These are phyloP conservation scores for Neopipo cinnamomea DNA, from an alignment of 2,113 vertebrate species.

Conservation along the genomic window DNA sequence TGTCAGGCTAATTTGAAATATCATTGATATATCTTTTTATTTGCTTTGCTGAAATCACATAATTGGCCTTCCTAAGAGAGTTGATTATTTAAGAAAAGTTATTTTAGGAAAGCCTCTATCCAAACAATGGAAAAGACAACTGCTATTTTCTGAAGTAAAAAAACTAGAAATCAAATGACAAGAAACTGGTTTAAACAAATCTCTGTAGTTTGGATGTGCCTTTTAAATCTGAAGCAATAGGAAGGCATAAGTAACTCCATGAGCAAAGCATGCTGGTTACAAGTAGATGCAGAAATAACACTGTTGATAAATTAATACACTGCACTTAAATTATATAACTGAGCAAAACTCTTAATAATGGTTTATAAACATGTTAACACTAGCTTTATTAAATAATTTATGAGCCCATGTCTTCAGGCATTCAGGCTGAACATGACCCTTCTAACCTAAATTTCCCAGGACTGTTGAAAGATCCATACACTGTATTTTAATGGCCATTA, in stretches of 20 bases:
- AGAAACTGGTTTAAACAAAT: conserved; percentile 42
- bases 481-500: conserved; percentile 31
- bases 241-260: conserved; percentile 41
- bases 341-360: conserved; percentile 61
- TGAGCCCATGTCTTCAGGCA: conserved; percentile 11
- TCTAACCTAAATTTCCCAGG: conserved; percentile 32
- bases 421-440: conserved; percentile 34
- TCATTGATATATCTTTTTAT: conserved; percentile 43
- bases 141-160: conserved; percentile 37
- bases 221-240: background rate
- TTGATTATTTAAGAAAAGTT: conserved; percentile 58
- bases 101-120: conserved; percentile 60
- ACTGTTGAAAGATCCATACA: conserved; percentile 8
- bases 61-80: conserved; percentile 26
- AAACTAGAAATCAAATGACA: conserved; percentile 40
- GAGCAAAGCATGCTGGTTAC: conserved; percentile 42
- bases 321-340: conserved; percentile 49
- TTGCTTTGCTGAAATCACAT: conserved; percentile 66
- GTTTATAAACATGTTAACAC: conserved; percentile 47
- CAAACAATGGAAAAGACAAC: conserved; percentile 44
- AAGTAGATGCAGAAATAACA: conserved; percentile 42
- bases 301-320: conserved; percentile 46
- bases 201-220: background rate
- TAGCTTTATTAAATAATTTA: conserved; percentile 49
- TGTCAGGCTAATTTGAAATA: conserved; percentile 61